A percentile compares a stretch with the other conserved stretches of the same genome.
phyloP scores from a whole-genome alignment of 2,888 invertebrate genomes.

The Sphinx pinastri region DNA sequence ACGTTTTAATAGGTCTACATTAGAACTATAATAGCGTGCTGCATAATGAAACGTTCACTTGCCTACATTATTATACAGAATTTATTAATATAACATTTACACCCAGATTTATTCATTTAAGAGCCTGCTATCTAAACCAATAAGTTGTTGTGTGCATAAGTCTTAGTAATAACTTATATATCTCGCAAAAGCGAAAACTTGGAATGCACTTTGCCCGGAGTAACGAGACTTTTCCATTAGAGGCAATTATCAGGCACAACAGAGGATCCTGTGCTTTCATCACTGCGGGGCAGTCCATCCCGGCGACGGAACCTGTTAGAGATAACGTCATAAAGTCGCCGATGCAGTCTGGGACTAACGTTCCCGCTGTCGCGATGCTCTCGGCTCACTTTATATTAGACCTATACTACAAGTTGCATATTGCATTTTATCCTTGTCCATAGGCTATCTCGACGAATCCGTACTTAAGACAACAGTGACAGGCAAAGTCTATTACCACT shows the following conservation, averaged over 20 bases:
- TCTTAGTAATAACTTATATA: slow-evolving; percentile 75
- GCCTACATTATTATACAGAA: neutral
- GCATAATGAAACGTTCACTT: neutral
- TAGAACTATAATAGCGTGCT: neutral
- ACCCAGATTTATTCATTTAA: neutral
- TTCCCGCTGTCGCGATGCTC: slow-evolving; percentile 78
- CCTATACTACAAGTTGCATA: slow-evolving; percentile 9
- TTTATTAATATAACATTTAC: slow-evolving; percentile 10
- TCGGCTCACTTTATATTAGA: slow-evolving; percentile 61
- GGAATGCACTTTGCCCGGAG: slow-evolving; percentile 78
- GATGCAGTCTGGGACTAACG: slow-evolving; percentile 80
- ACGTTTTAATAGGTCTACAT: slow-evolving; percentile 3
- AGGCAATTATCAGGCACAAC: slow-evolving; percentile 81
- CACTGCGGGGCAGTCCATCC: slow-evolving; percentile 59
- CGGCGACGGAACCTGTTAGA: slow-evolving; percentile 78
- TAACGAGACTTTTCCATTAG: slow-evolving; percentile 84
- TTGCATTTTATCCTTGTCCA: slow-evolving; percentile 39
- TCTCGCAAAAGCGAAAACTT: slow-evolving; percentile 77
- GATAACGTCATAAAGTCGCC: slow-evolving; percentile 83
- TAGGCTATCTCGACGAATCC: slow-evolving; percentile 37
- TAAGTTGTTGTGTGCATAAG: slow-evolving; percentile 57
- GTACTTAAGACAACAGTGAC: slow-evolving; percentile 44
- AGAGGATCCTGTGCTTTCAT: slow-evolving; percentile 72
- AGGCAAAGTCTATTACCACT: slow-evolving; percentile 2
- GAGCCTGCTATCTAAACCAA: slow-evolving; percentile 47